Evolutionary conservation across 2,113 vertebrate genomes (phyloP).

Genomic region (Puntigrus tetrazona): DNA sequence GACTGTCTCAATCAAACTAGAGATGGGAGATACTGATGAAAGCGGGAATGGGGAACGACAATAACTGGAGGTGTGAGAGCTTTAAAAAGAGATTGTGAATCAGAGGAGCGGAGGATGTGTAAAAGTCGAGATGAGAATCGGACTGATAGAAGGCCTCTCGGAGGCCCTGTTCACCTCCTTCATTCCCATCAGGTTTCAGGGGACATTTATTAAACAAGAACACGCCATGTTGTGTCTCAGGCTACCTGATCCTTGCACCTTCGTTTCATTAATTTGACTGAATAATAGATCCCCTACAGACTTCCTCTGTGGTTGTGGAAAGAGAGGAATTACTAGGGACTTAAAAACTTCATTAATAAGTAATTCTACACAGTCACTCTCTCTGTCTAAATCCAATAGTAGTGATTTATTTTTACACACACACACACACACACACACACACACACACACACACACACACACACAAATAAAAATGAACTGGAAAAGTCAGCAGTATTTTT

Average conservation of each 20-base stretch:
- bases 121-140: conserved; percentile 16
- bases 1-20: conserved; percentile 62
- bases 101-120: not conserved
- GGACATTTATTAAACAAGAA: conserved; percentile 52
- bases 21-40: conserved; percentile 70
- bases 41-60: conserved; percentile 66
- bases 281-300: conserved; percentile 55
- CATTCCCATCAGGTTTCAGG: conserved; percentile 1
- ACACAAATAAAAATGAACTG: conserved; percentile 30
- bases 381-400: conserved; percentile 21
- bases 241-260: conserved; percentile 50
- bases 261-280: conserved; percentile 61
- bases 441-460: not conserved
- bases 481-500: not conserved
- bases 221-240: conserved; percentile 23
- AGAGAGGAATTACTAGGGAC: conserved; percentile 50
- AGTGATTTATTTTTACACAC: not conserved
- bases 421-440: not conserved
- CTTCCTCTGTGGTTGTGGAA: conserved; percentile 40
- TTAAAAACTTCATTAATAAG: conserved; percentile 54
- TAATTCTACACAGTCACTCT: conserved; percentile 42
- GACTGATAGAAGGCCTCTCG: not conserved
- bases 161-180: conserved; percentile 1
- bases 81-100: conserved; percentile 10
- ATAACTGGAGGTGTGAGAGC: conserved; percentile 50